Base-by-base conservation (phyloP, 2,888 invertebrate genomes). In the Dryococelus australis region DNA sequence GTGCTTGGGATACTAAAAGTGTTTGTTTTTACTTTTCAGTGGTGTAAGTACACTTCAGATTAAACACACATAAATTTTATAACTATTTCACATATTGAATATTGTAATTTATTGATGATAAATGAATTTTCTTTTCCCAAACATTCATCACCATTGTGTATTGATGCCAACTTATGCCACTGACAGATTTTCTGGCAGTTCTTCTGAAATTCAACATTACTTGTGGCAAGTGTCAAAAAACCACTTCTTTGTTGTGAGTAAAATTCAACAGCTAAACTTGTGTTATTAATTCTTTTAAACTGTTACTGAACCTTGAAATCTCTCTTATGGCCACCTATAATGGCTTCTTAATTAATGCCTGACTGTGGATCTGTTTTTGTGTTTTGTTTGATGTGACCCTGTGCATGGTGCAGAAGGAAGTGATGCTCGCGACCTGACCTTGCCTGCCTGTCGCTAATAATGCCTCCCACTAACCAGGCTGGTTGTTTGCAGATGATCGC, bases 401-500 rank as follows among this genome's bases (percentile, higher is more conserved):
- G 65, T 65, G 65, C 65, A 65, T 65, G 65, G 65, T 65, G 65
- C 47, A 6, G 47, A 47, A 47, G 16, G 47, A 47, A 47, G 8
- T n/a, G 65, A 12, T n/a, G 65, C 65, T 65, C 65, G 65, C 16
- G 47, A 16, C 24, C 65, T 16, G 65, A n/a, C 8, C 65, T n/a
- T n/a, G 65, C 65, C 65, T n/a, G 65, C 65, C 43, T 26, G 28
- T 27, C 27, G 84, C 84, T 47, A 27, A 27, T 43, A 43, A 85
- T 85, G 83, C 84, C 65, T 47, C 65, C 84, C 85, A 86, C 65
- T 65, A 65, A 65, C 65, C 65, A n/a, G 65, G 65, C 51, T 88
- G 87, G 88, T 86, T 88, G 89, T 90, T 92, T 93, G 87, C 93
- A 94, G 94, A 94, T 93, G 92, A 93, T 89, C 91, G 93, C 91